Conservation (phyloP, 2,888 invertebrate genomes). For the Ophion ellenae region DNA sequence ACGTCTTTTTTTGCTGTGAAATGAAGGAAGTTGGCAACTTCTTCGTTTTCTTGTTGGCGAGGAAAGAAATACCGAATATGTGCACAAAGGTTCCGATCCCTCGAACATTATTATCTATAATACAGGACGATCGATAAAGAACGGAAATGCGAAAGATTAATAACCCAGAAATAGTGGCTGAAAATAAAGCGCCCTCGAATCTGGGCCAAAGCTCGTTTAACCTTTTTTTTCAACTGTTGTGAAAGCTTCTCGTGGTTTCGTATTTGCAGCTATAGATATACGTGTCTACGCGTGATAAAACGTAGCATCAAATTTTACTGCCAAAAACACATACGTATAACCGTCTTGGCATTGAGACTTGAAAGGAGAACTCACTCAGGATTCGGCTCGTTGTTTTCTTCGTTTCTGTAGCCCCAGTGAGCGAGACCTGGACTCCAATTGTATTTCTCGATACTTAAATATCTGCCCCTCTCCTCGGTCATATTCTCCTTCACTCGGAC, state of each 20-base stretch:
- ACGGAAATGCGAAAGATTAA: constrained; percentile 8
- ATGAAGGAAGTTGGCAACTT: neutral
- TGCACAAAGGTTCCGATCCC: neutral
- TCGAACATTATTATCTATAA: neutral
- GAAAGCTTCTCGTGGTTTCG: neutral
- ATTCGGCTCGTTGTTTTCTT: constrained; percentile 75
- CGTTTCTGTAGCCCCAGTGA: constrained; percentile 88
- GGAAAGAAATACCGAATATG: neutral
- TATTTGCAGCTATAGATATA: neutral
- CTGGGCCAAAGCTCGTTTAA: neutral
- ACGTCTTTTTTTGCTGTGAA: neutral
- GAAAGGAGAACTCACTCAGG: constrained; percentile 73
- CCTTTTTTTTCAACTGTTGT: neutral
- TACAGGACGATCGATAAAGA: constrained; percentile 21
- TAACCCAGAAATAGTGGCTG: constrained; percentile 1
- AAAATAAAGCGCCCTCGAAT: constrained; percentile 1
- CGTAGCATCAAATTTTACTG: neutral
- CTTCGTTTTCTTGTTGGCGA: neutral
- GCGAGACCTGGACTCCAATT: constrained; percentile 88
- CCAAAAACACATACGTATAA: neutral
- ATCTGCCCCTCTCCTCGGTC: constrained; percentile 78
- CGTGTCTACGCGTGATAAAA: constrained; percentile 2
- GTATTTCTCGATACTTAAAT: constrained; percentile 77
- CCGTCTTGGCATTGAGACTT: neutral
- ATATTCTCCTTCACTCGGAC: constrained; percentile 78